Conservation (phyloP, 2,797 vertebrate genomes). For the Calcarius lapponicus region DNA sequence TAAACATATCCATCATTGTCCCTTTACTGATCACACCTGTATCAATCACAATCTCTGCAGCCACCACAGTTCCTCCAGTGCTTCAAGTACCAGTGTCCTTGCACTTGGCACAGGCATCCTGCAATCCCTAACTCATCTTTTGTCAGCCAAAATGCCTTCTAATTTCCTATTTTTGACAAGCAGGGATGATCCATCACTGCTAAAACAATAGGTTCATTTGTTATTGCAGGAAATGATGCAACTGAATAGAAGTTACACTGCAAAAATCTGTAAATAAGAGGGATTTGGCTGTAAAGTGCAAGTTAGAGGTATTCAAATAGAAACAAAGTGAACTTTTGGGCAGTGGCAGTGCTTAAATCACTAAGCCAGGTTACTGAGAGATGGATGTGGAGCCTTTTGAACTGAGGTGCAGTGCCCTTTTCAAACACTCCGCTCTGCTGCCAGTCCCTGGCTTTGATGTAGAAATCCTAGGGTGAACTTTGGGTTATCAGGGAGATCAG, state of each 20-base stretch:
- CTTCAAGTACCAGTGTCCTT: background rate
- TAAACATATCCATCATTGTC: slow-evolving; percentile 49
- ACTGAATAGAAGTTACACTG: background rate
- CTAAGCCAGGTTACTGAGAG: background rate
- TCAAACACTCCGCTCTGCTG: background rate
- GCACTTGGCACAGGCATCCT: background rate
- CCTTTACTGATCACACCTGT: background rate
- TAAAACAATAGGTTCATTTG: background rate
- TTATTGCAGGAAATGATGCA: background rate
- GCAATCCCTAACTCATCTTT: background rate
- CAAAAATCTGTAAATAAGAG: background rate
- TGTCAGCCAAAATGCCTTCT: background rate
- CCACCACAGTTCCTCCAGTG: background rate
- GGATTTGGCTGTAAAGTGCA: background rate
- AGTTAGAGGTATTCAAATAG: background rate
- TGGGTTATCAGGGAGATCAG: background rate
- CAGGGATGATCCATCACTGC: background rate
- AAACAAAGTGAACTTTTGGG: background rate
- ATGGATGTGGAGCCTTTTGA: background rate
- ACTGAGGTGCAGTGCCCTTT: background rate
- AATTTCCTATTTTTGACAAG: background rate
- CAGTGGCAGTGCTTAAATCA: background rate
- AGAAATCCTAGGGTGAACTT: background rate
- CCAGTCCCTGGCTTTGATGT: slow-evolving; percentile 6
- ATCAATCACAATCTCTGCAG: slow-evolving; percentile 11